Percentiles rank a stretch among this genome's conserved stretches.
These are phyloP conservation scores for Eristalis tenax DNA, from an alignment of 2,888 invertebrate species.

Conservation along the genomic window DNA sequence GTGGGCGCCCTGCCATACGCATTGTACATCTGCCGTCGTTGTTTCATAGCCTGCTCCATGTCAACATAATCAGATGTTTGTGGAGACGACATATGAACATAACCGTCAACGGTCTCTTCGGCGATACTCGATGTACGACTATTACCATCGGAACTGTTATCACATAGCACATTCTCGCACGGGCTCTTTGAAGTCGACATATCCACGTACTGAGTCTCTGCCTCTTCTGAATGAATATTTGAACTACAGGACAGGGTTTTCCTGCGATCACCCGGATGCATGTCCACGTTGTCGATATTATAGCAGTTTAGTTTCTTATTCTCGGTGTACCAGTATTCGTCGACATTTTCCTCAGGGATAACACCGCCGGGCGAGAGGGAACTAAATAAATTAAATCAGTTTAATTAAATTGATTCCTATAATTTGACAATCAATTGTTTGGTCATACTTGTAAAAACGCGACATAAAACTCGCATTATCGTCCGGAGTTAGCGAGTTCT, in stretches of 20 bases:
- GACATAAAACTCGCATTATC: slow-evolving; percentile 81
- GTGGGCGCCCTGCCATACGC: slow-evolving; percentile 82
- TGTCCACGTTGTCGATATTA: slow-evolving; percentile 56
- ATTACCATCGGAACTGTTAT: slow-evolving; percentile 82
- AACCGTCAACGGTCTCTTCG: slow-evolving; percentile 83
- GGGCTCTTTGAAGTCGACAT: slow-evolving; percentile 83
- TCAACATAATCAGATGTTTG: slow-evolving; percentile 83
- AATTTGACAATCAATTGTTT: neutral
- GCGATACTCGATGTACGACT: slow-evolving; percentile 85
- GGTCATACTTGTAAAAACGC: slow-evolving; percentile 77
- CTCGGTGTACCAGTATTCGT: slow-evolving; percentile 78
- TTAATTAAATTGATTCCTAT: neutral
- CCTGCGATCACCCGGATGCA: slow-evolving; percentile 28
- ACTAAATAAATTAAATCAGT: slow-evolving; percentile 30
- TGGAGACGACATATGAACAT: slow-evolving; percentile 87
- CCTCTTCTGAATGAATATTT: slow-evolving; percentile 58
- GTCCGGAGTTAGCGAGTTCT: slow-evolving; percentile 84
- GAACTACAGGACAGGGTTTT: slow-evolving; percentile 35
- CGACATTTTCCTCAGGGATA: slow-evolving; percentile 85
- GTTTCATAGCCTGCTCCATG: slow-evolving; percentile 82
- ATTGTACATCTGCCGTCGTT: slow-evolving; percentile 71
- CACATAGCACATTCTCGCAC: slow-evolving; percentile 82
- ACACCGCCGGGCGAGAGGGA: slow-evolving; percentile 77
- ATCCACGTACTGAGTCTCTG: slow-evolving; percentile 80
- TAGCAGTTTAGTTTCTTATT: slow-evolving; percentile 63